phyloP scores from a whole-genome alignment of 2,888 invertebrate species.

The Netelia inedita region DNA sequence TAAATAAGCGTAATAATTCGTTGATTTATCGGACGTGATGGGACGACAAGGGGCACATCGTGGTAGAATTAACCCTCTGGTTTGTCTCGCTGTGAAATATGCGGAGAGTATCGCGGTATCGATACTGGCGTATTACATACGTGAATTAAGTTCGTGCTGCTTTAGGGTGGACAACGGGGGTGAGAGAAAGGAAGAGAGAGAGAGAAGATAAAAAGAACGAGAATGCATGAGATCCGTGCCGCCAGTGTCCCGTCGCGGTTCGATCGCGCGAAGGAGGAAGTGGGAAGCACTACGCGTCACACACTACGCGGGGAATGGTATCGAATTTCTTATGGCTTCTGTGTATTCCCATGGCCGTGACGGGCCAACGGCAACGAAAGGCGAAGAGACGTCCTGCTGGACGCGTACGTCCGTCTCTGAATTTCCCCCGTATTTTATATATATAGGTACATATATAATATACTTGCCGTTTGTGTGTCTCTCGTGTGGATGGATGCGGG shows the following conservation, averaged over 20 bases:
- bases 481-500: slow-evolving; percentile 7
- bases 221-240: slow-evolving; percentile 56
- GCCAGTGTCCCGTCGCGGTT: slow-evolving; percentile 63
- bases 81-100: slow-evolving; percentile 19
- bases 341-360: slow-evolving; percentile 82
- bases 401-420: slow-evolving; percentile 37
- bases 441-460: slow-evolving; percentile 20
- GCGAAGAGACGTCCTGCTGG: slow-evolving; percentile 43
- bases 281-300: slow-evolving; percentile 84
- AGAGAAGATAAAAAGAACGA: slow-evolving; percentile 18
- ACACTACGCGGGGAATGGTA: slow-evolving; percentile 79
- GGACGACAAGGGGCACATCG: slow-evolving; percentile 35
- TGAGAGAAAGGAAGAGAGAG: background rate
- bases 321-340: slow-evolving; percentile 85
- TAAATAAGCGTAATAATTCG: too few relatives aligned
- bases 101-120: slow-evolving; percentile 15
- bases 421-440: background rate
- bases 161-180: background rate
- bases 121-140: background rate
- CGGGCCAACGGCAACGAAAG: slow-evolving; percentile 61
- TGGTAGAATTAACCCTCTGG: slow-evolving; percentile 18
- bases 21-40: too few relatives aligned
- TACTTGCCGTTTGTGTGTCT: slow-evolving; percentile 24
- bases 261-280: slow-evolving; percentile 81
- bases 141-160: background rate